Percentiles rank a stretch among this genome's conserved stretches.
Conservation (phyloP, 2,888 invertebrate genomes). For the Cheilosia vernalis region DNA sequence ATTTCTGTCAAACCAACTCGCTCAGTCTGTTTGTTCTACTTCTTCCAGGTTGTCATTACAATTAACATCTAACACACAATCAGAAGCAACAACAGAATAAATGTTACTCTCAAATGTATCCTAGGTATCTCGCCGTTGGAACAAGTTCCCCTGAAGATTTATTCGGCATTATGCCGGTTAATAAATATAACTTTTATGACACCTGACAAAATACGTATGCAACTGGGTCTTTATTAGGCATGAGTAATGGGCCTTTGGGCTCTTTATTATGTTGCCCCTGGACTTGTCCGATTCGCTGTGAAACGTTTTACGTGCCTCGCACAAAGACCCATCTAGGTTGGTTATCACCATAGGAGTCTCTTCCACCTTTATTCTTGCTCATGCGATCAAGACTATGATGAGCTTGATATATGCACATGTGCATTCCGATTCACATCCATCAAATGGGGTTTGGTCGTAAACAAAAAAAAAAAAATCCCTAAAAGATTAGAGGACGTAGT, state of each 20-base stretch:
- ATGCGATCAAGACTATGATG: slow-evolving; percentile 28
- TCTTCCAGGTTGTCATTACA: slow-evolving; percentile 65
- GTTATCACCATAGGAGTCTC: slow-evolving; percentile 59
- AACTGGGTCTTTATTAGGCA: slow-evolving; percentile 73
- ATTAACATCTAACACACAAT: slow-evolving; percentile 62
- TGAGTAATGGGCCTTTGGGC: slow-evolving; percentile 64
- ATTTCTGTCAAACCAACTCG: slow-evolving; percentile 32
- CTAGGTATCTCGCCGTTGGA: slow-evolving; percentile 12
- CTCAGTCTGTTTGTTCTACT: slow-evolving; percentile 29
- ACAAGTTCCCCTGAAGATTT: slow-evolving; percentile 61
- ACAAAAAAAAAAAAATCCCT: slow-evolving; percentile 22
- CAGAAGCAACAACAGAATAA: slow-evolving; percentile 32
- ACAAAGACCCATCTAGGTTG: slow-evolving; percentile 50
- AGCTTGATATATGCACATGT: slow-evolving; percentile 40
- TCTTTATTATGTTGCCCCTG: slow-evolving; percentile 54
- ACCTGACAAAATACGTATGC: slow-evolving; percentile 74
- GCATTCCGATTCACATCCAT: slow-evolving; percentile 64
- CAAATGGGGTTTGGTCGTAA: slow-evolving; percentile 62
- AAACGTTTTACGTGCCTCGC: slow-evolving; percentile 52
- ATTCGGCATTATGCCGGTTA: slow-evolving; percentile 68
- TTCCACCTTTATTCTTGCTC: neutral
- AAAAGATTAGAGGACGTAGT: slow-evolving; percentile 52
- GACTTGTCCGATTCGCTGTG: slow-evolving; percentile 43
- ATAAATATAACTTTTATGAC: slow-evolving; percentile 74
- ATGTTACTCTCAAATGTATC: slow-evolving; percentile 17